phyloP scores from a whole-genome alignment of 1,140 invertebrate genomes.

The Lysiphlebus fabarum region DNA sequence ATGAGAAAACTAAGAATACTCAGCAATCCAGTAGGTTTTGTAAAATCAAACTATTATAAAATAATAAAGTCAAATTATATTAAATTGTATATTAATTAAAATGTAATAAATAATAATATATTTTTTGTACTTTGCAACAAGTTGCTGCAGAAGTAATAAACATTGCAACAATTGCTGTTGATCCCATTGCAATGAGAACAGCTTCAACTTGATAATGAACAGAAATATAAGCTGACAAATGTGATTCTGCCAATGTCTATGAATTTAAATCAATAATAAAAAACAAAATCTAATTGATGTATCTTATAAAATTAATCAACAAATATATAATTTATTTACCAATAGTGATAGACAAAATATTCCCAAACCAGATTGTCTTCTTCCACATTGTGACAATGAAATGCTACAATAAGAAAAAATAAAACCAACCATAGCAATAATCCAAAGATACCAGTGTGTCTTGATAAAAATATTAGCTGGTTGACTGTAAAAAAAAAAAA shows the following conservation, averaged over 20 bases:
- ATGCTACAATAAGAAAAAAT: constrained; percentile 50
- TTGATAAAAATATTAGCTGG: constrained; percentile 35
- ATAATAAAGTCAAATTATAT: constrained; percentile 14
- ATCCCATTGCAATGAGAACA: constrained; percentile 57
- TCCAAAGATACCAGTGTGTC: constrained; percentile 35
- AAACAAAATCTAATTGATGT: constrained; percentile 26
- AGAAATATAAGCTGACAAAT: constrained; percentile 52
- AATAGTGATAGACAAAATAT: constrained; percentile 55
- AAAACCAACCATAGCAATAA: constrained; percentile 42
- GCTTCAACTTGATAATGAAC: constrained; percentile 54
- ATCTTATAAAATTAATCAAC: not conserved
- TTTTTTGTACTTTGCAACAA: constrained; percentile 55
- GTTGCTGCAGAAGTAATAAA: constrained; percentile 57
- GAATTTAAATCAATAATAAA: too few species aligned
- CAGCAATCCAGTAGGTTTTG: constrained; percentile 56
- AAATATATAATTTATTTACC: constrained; percentile 45
- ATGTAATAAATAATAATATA: constrained; percentile 11
- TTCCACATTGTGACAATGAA: constrained; percentile 44
- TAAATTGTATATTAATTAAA: not conserved
- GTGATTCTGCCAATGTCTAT: constrained; percentile 56
- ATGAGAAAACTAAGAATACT: constrained; percentile 54
- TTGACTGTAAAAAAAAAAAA: constrained; percentile 25
- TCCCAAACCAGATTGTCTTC: constrained; percentile 55
- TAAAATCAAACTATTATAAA: constrained; percentile 61
- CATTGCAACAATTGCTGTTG: constrained; percentile 56